Percentiles rank a stretch among this genome's conserved stretches.
phyloP scores from a whole-genome alignment of 1,140 invertebrate species.

The Drosophila quadrilineata region DNA sequence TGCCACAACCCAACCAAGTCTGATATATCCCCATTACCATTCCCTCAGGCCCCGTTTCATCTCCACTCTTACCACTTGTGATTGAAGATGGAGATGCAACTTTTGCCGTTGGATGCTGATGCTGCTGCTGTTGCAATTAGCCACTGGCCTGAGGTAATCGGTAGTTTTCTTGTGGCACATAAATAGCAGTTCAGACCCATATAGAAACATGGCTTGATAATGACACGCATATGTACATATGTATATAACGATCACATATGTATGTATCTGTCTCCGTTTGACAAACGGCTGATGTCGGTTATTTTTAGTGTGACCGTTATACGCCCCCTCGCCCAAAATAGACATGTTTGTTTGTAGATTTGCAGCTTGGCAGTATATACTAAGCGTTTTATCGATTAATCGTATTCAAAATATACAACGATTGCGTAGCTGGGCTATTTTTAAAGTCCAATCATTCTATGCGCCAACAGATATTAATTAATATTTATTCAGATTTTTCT shows the following conservation, averaged over 20 bases:
- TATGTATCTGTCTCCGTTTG: no score
- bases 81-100: not conserved
- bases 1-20: constrained; percentile 28
- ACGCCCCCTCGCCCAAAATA: not conserved
- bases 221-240: not conserved
- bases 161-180: constrained; percentile 44
- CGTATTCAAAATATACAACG: constrained; percentile 61
- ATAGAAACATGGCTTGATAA: not conserved
- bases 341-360: not conserved
- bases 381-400: constrained; percentile 54
- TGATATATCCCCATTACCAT: not conserved
- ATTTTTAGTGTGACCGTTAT: constrained; percentile 44
- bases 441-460: constrained; percentile 51
- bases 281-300: constrained; percentile 5
- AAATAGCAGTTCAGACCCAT: not conserved
- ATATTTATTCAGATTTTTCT: constrained; percentile 62
- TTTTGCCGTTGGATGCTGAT: not conserved
- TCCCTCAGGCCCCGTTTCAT: not conserved
- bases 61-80: not conserved
- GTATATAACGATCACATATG: no score
- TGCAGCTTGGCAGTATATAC: no score
- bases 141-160: constrained; percentile 23
- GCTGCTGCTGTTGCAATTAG: constrained; percentile 32
- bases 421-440: constrained; percentile 72
- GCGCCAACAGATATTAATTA: constrained; percentile 57